Percentiles rank a stretch among this genome's conserved stretches.
These are phyloP conservation scores for Takifugu rubripes DNA, from an alignment of 2,797 vertebrate genomes.

Conservation along the genomic window DNA sequence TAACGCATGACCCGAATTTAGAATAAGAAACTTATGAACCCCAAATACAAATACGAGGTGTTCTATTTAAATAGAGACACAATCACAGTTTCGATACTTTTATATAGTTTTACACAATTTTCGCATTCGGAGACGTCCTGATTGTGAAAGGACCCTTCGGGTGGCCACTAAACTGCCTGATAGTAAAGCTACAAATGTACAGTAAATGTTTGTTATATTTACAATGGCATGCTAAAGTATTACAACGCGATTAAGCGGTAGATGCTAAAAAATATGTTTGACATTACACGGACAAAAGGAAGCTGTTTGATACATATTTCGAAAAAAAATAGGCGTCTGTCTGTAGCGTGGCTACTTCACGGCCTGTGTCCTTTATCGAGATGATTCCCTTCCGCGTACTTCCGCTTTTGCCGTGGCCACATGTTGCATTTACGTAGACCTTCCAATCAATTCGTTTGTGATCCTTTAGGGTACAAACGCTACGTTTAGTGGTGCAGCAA, in stretches of 20 bases:
- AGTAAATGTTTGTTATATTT: not conserved
- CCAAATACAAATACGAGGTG: too few relatives aligned
- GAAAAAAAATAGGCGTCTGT: not conserved
- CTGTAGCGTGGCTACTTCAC: slow-evolving; percentile 14
- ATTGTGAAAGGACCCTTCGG: slow-evolving; percentile 39
- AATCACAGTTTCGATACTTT: not conserved
- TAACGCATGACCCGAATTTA: not conserved
- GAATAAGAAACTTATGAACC: not conserved
- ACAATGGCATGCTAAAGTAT: too few relatives aligned
- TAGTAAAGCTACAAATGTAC: not conserved
- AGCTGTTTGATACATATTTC: not conserved
- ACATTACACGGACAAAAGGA: too few relatives aligned
- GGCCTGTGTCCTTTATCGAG: not conserved
- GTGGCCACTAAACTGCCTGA: slow-evolving; percentile 45
- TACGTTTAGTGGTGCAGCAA: too few relatives aligned
- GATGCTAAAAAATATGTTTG: fast-evolving
- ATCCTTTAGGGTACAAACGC: too few relatives aligned
- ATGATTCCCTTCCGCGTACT: slow-evolving; percentile 28
- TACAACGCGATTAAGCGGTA: fast-evolving
- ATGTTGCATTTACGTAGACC: too few relatives aligned
- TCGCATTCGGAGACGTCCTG: not conserved
- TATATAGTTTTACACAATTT: not conserved
- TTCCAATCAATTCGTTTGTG: too few relatives aligned
- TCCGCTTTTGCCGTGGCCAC: slow-evolving; percentile 36
- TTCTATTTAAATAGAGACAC: not conserved